Evolutionary conservation across 23 tunicate genomes (phyloP).

Genomic region (Phallusia fumigata): DNA sequence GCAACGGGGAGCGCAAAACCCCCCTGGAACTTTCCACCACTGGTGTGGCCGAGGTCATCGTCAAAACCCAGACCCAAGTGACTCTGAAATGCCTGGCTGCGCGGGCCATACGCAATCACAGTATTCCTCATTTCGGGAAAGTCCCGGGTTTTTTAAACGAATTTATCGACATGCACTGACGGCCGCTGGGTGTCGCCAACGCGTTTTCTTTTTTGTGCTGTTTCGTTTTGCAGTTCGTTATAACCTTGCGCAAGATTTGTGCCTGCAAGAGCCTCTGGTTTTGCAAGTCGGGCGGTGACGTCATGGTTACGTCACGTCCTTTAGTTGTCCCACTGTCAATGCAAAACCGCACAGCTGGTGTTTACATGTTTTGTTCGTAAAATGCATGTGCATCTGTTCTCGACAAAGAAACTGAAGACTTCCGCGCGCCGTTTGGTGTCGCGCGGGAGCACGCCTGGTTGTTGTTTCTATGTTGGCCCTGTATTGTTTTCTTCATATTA

Average conservation of each 20-base stretch:
- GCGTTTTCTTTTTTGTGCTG: neutral
- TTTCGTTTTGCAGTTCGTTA: neutral
- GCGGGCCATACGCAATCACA: constrained; percentile 20
- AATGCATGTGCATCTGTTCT: neutral
- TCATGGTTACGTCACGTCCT: neutral
- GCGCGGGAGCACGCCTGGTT: neutral
- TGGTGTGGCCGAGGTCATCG: constrained; percentile 72
- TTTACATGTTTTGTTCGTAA: no score
- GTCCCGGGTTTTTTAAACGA: constrained; percentile 50
- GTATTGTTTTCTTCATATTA: neutral
- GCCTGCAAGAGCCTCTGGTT: neutral
- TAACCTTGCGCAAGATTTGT: neutral
- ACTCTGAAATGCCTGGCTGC: constrained; percentile 73
- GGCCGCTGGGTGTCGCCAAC: neutral
- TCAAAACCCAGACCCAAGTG: constrained; percentile 54
- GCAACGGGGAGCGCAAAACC: constrained; percentile 41
- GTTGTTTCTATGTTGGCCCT: constrained; percentile 2
- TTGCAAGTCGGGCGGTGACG: neutral
- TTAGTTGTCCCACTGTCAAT: neutral
- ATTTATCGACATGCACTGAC: constrained; percentile 73
- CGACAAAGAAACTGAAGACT: constrained; percentile 2
- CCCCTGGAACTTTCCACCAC: constrained; percentile 72
- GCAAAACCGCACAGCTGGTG: no score
- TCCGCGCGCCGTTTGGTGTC: neutral
- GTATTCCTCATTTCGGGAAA: constrained; percentile 27